Evolutionary conservation across 2,888 invertebrate genomes (phyloP), one percentile per base, ranked within the genome.

Genomic region (Acanthosepion esculentum): DNA sequence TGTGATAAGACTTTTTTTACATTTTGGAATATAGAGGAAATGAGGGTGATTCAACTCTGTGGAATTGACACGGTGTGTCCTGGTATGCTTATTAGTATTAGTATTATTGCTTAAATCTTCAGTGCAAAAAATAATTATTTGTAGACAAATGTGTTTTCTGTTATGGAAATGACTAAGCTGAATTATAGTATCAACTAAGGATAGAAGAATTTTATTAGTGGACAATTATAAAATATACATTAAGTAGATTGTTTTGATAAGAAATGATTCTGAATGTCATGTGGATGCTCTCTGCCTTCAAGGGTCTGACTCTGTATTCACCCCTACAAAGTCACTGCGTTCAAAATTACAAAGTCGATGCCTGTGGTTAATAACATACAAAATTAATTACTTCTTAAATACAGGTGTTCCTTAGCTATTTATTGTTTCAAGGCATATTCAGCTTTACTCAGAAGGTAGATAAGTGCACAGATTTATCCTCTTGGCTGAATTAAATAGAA

Each of bases 361-460:
- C 78, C 78, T 78, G 33, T 15, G 33, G 78, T 78, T 10, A 78
- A 78, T n/a, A 78, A 78, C 78, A 78, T 78, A 15, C n/a, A 78
- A 78, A 78, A 78, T 78, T 78, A 78, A 78, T 78, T 78, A 78
- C 33, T 78, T 78, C 78, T 78, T 78, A 78, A 78, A 78, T 78
- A 78, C 78, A 78, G 78, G 78, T 78, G 78, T 78, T 78, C 78
- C 78, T 78, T n/a, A 33, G n/a, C 78, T 12, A 78, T 78, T 78
- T n/a, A 78, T 78, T n/a, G 78, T 78, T 78, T n/a, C n/a, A 15
- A n/a, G 78, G 78, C 18, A 15, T n/a, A n/a, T 78, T 78, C n/a
- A 33, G 15, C 78, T n/a, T 78, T 12, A n/a, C n/a, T 78, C n/a
- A 78, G n/a, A 78, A 78, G 15, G n/a, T 78, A 78, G 78, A 78